Percentiles rank a stretch among this genome's conserved stretches.
Evolutionary conservation across 2,113 vertebrate species (phyloP).

Genomic region (Lamprologus lemairii): DNA sequence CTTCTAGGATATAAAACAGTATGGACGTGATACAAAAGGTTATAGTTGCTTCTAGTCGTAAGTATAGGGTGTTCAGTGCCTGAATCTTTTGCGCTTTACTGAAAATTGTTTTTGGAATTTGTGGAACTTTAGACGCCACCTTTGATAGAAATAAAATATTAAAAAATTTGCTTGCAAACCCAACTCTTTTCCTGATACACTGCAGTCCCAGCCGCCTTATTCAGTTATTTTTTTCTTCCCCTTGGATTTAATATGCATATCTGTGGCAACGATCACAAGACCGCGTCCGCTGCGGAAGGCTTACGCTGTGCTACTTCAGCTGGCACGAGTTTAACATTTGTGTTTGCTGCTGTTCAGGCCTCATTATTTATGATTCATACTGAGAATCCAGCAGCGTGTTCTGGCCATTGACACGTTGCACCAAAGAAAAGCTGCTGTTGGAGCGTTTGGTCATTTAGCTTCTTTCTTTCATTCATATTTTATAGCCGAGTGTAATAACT

Average conservation of each 20-base stretch:
- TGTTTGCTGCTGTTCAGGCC: not conserved
- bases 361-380: constrained; percentile 13
- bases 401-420: not conserved
- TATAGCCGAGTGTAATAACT: not conserved
- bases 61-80: not conserved
- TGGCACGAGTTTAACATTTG: not conserved
- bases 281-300: not conserved
- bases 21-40: not conserved
- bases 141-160: not conserved
- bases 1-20: not conserved
- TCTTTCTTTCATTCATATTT: not conserved
- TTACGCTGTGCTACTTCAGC: not conserved
- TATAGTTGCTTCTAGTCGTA: not conserved
- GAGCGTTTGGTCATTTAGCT: not conserved
- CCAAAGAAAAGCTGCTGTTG: not conserved
- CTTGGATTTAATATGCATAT: not conserved
- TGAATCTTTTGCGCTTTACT: not conserved
- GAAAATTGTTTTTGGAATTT: not conserved
- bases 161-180: not conserved
- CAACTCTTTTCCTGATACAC: not conserved
- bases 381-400: not conserved
- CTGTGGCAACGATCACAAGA: not conserved
- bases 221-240: not conserved
- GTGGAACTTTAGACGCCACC: not conserved
- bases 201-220: not conserved